phyloP scores from a whole-genome alignment of 2,888 invertebrate species.

The Cybosia mesomella region DNA sequence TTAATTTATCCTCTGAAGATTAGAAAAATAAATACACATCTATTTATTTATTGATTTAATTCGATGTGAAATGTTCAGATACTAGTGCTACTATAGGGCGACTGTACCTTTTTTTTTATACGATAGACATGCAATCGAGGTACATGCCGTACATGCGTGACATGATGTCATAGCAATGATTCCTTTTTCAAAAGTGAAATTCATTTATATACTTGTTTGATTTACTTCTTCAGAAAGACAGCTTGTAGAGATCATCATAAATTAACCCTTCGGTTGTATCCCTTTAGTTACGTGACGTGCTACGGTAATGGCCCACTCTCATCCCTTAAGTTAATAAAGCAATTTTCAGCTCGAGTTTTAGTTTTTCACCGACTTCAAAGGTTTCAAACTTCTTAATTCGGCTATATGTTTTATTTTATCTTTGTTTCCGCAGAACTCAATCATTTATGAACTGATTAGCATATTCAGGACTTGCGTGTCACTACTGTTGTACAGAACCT shows the following conservation, averaged over 20 bases:
- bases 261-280: not conserved
- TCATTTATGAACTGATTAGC: not conserved
- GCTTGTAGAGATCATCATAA: conserved; percentile 1
- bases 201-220: not conserved
- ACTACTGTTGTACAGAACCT: too few relatives aligned
- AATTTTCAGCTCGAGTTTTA: not conserved
- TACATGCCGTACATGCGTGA: too few relatives aligned
- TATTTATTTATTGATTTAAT: too few relatives aligned
- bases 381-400: not conserved
- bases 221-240: not conserved
- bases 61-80: too few relatives aligned
- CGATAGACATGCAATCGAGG: too few relatives aligned
- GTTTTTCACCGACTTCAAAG: not conserved
- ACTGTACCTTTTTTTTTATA: too few relatives aligned
- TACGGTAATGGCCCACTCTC: not conserved
- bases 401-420: not conserved
- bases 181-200: not conserved
- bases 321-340: not conserved
- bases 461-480: too few relatives aligned
- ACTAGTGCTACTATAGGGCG: too few relatives aligned
- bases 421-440: not conserved
- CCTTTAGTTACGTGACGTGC: not conserved
- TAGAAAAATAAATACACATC: too few relatives aligned
- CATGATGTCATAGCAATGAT: not conserved
- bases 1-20: too few relatives aligned